Base-by-base conservation (phyloP, 2,797 vertebrate genomes). In the Sus cebifrons region DNA sequence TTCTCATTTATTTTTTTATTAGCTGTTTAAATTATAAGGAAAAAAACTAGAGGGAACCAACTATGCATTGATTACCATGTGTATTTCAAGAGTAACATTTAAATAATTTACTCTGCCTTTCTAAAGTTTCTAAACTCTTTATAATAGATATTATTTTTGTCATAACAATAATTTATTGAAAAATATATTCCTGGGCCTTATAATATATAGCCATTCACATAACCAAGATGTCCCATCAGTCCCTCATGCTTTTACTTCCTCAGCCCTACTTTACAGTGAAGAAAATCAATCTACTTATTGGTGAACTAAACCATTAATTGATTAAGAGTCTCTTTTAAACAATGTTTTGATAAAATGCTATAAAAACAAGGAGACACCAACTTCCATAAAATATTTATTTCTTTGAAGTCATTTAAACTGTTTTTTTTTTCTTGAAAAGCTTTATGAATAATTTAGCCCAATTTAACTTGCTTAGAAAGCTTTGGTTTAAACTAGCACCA, bases 391-490 rank as follows among this genome's bases (percentile, higher is more conserved):
- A 85, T 74, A 68, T 17, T 87, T 89, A 60, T 65, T 94, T 74
- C 15, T 90, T 68, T 54, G 40, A 87, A 89, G 25, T 67, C 20
- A 20, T n/a, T 92, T 71, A 96, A 73, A 74, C 52, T 58, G 2
- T 6, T 4, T 36, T 49, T 49, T 79, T 85, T 96, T 83, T 14
- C 62, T 86, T 89, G 32, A 71, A 95, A 96, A 88, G 1, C 8
- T 56, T 92, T 49, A 36, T 65, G 21, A 94, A 74, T 87, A 85
- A 89, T 79, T 74, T 94, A 92, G 27, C 14, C 16, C 9, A 65
- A 16, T 65, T 25, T 68, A 77, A 73, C 25, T 60, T 67, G 16
- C 23, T 21, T 79, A n/a, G 32, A 82, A 89, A 89, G 12, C 52
- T 91, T 17, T 52, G 58, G 10, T 40, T 92, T 44, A 83, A 79